A percentile compares a stretch with the other conserved stretches of the same genome.
phyloP scores from a whole-genome alignment of 2,113 vertebrate species.

The Scomber colias region DNA sequence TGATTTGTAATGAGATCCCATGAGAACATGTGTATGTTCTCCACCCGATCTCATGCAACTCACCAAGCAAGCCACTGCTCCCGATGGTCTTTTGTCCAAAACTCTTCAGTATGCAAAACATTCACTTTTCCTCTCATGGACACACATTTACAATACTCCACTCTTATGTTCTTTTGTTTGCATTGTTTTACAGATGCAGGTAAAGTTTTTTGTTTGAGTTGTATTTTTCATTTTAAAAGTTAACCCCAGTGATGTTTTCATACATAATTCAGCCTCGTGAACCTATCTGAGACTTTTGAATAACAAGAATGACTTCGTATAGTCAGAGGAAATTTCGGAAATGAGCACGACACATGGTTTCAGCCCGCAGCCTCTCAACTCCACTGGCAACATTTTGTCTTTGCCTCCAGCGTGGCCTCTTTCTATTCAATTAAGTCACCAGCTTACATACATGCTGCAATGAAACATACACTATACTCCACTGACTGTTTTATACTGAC shows the following conservation, averaged over 20 bases:
- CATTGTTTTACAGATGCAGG: neutral
- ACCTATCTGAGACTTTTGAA: conserved; percentile 18
- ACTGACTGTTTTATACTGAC: neutral
- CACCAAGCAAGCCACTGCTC: conserved; percentile 22
- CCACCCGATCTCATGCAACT: conserved; percentile 43
- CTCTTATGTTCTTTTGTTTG: neutral
- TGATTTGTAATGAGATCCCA: conserved; percentile 72
- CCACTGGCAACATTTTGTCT: conserved; percentile 37
- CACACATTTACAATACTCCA: too few relatives aligned
- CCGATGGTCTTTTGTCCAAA: conserved; percentile 31
- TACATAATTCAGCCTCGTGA: neutral
- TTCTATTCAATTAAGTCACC: conserved; percentile 45
- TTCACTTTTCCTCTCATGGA: neutral
- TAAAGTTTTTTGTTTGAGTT: neutral
- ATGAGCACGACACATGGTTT: conserved; percentile 43
- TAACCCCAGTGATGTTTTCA: neutral
- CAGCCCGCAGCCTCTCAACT: conserved; percentile 42
- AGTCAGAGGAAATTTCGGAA: conserved; percentile 53
- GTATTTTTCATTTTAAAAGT: conserved; percentile 1
- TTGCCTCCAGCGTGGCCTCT: conserved; percentile 46
- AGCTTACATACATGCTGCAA: conserved; percentile 16
- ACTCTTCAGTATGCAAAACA: conserved; percentile 25
- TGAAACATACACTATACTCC: conserved; percentile 2
- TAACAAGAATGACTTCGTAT: conserved; percentile 44
- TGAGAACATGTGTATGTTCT: conserved; percentile 62